A percentile compares a stretch with the other conserved stretches of the same genome.
Conservation (phyloP, 2,888 invertebrate genomes). For the Lasioglossum lativentre region DNA sequence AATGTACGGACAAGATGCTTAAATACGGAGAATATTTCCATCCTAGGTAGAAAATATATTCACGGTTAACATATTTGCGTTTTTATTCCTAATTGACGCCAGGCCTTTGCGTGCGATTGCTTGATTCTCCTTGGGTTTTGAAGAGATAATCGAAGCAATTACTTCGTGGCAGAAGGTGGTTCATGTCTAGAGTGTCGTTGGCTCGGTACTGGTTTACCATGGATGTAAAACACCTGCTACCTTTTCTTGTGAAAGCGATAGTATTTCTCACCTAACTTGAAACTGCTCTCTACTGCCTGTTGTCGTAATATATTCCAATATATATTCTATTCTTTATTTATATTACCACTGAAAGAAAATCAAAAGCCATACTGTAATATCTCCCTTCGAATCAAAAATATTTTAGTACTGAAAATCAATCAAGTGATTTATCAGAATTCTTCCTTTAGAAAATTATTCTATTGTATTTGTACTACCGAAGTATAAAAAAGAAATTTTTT, state of each 20-base stretch:
- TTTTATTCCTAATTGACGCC: constrained; percentile 36
- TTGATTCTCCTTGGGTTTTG: constrained; percentile 49
- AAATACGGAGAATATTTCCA: neutral
- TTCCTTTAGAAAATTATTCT: too few relatives aligned
- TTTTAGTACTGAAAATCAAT: too few relatives aligned
- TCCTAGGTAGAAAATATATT: neutral
- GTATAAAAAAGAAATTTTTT: neutral
- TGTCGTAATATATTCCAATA: neutral
- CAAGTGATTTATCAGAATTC: too few relatives aligned
- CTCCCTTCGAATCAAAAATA: neutral
- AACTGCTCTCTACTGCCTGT: neutral
- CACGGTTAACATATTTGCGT: constrained; percentile 43
- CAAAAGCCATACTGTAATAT: neutral
- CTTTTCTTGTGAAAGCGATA: constrained; percentile 13
- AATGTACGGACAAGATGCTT: neutral
- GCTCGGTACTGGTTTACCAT: constrained; percentile 24
- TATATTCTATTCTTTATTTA: neutral
- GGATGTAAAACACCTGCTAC: constrained; percentile 37
- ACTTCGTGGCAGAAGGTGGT: constrained; percentile 43
- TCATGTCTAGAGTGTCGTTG: constrained; percentile 44
- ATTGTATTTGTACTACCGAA: neutral
- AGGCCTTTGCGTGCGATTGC: constrained; percentile 56
- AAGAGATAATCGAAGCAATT: constrained; percentile 65
- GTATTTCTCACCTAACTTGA: constrained; percentile 9
- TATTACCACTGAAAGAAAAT: neutral